Evolutionary conservation across 2,797 vertebrate species (phyloP).

Genomic region (Mormyrops boulengeri): DNA sequence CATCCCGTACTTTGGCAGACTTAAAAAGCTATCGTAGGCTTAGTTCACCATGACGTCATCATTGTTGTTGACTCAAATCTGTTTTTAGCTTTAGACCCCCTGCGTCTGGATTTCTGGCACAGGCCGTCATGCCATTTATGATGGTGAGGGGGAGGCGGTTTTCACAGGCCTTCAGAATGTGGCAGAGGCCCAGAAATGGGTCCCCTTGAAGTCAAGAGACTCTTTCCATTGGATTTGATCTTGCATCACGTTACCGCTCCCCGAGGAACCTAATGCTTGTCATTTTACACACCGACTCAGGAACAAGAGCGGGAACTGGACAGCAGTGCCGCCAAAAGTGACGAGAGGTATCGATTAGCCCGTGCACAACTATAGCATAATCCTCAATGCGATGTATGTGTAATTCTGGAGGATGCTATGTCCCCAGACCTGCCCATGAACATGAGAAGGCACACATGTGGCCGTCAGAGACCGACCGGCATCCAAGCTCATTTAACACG

Average conservation of each 20-base stretch:
- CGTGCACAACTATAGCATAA: conserved; percentile 27
- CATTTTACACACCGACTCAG: not conserved
- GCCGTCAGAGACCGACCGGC: not conserved
- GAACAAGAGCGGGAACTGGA: not conserved
- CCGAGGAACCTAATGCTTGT: conserved; percentile 2
- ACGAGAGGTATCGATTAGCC: conserved; percentile 30
- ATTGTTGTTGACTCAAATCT: not conserved
- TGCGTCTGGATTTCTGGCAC: not conserved
- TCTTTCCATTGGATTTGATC: not conserved
- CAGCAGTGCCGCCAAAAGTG: conserved; percentile 19
- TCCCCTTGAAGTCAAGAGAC: not conserved
- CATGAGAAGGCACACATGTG: not conserved
- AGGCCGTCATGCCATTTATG: conserved; percentile 13
- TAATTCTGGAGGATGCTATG: conserved; percentile 21
- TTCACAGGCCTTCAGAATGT: not conserved
- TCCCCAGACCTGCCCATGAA: conserved; percentile 19
- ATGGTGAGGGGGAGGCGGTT: not conserved
- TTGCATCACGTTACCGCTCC: conserved; percentile 13
- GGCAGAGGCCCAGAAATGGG: conserved; percentile 7
- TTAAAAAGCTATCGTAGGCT: not conserved
- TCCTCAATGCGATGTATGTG: conserved; percentile 31
- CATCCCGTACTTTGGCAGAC: not conserved
- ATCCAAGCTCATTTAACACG: not conserved
- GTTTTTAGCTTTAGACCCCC: not conserved
- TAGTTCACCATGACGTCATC: not conserved